Percentiles rank a stretch among this genome's conserved stretches.
phyloP scores from a whole-genome alignment of 2,113 vertebrate genomes.

The Motacilla tschutschensis region DNA sequence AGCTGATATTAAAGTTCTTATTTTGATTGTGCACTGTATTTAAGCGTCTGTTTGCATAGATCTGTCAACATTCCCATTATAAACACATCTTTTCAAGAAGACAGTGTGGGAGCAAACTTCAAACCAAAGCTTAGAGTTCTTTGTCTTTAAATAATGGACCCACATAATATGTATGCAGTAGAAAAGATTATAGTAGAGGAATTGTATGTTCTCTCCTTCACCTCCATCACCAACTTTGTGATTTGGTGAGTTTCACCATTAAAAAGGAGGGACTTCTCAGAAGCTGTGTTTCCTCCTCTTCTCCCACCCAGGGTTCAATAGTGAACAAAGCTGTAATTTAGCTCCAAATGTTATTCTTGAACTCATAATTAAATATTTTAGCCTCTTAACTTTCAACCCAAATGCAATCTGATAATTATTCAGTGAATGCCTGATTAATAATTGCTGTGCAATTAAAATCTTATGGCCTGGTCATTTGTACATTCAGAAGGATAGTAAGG shows the following conservation, averaged over 20 bases:
- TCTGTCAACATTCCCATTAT: neutral
- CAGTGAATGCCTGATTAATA: neutral
- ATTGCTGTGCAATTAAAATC: neutral
- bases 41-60: neutral
- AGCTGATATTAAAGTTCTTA: neutral
- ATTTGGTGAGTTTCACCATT: neutral
- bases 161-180: neutral
- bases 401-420: slow-evolving; percentile 26
- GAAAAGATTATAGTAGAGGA: neutral
- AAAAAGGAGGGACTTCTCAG: neutral
- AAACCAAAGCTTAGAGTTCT: neutral
- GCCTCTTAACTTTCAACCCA: slow-evolving; percentile 6
- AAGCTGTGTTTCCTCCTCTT: neutral
- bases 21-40: neutral
- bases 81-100: neutral
- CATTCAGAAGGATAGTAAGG: neutral
- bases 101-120: neutral
- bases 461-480: neutral
- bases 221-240: neutral
- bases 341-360: slow-evolving; percentile 8
- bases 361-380: slow-evolving; percentile 41
- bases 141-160: neutral
- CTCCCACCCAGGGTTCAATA: neutral
- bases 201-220: neutral
- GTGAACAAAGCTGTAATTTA: neutral